These are phyloP conservation scores for Holotrichia oblita DNA, from an alignment of 1,140 invertebrate species.

Conservation along the genomic window DNA sequence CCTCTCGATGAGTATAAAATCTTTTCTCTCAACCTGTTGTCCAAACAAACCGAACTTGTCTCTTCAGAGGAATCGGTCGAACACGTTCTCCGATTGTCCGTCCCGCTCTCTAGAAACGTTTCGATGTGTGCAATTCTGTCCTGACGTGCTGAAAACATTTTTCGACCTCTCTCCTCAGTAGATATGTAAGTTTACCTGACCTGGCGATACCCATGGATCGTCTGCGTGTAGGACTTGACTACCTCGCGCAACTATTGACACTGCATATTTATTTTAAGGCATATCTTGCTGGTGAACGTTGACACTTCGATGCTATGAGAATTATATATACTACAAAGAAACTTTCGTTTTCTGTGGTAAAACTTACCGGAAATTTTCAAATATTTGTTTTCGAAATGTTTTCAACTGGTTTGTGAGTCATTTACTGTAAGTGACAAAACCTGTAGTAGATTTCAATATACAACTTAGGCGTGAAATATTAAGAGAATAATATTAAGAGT, in stretches of 20 bases:
- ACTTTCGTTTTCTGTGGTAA: conserved; percentile 20
- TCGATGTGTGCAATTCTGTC: not conserved
- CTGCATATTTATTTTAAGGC: not conserved
- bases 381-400: not conserved
- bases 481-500: too few relatives aligned
- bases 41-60: conserved; percentile 13
- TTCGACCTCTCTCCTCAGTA: not conserved
- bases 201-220: not conserved
- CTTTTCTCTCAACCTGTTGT: conserved; percentile 15
- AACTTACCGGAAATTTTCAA: not conserved
- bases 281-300: not conserved
- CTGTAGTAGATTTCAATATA: too few relatives aligned
- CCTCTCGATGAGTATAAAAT: not conserved
- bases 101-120: not conserved
- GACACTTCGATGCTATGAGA: not conserved
- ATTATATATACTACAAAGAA: not conserved
- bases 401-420: not conserved
- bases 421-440: not conserved
- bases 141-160: conserved; percentile 7
- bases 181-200: not conserved
- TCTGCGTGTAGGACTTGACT: not conserved
- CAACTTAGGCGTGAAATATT: too few relatives aligned
- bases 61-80: not conserved
- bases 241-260: conserved; percentile 13
- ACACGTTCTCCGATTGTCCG: not conserved